Percentiles rank a stretch among this genome's conserved stretches.
These are phyloP conservation scores for Dione juno DNA, from an alignment of 2,888 invertebrate genomes.

Conservation along the genomic window DNA sequence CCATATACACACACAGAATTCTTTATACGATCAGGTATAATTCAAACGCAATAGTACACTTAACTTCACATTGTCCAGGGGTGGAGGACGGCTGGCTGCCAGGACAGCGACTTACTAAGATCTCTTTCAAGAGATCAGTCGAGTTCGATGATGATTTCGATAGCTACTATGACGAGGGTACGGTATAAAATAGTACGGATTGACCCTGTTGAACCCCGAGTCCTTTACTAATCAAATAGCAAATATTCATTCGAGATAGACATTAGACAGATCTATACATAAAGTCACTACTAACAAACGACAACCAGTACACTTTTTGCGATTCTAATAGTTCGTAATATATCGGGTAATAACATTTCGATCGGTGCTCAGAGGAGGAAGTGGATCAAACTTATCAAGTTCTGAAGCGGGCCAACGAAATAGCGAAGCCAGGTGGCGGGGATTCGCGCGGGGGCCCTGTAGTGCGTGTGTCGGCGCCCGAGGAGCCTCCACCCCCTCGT, in stretches of 20 bases:
- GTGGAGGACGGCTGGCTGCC: constrained; percentile 81
- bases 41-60: constrained; percentile 63
- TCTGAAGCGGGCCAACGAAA: constrained; percentile 96
- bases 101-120: constrained; percentile 81
- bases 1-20: constrained; percentile 40
- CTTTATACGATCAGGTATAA: constrained; percentile 48
- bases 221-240: constrained; percentile 52
- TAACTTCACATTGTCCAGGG: constrained; percentile 75
- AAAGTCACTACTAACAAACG: constrained; percentile 52
- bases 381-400: constrained; percentile 97
- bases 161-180: constrained; percentile 79
- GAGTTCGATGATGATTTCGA: constrained; percentile 81
- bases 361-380: constrained; percentile 85
- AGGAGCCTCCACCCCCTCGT: constrained; percentile 70
- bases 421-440: constrained; percentile 85
- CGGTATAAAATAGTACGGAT: constrained; percentile 69
- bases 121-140: constrained; percentile 78
- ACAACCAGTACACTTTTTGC: constrained; percentile 30
- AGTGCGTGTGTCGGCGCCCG: constrained; percentile 74
- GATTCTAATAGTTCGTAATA: constrained; percentile 32
- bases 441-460: constrained; percentile 79
- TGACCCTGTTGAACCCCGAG: constrained; percentile 68
- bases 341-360: constrained; percentile 68
- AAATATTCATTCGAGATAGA: constrained; percentile 43
- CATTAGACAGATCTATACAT: constrained; percentile 40